Conservation (phyloP, 1,140 invertebrate species). For the Plutomurus gul region DNA sequence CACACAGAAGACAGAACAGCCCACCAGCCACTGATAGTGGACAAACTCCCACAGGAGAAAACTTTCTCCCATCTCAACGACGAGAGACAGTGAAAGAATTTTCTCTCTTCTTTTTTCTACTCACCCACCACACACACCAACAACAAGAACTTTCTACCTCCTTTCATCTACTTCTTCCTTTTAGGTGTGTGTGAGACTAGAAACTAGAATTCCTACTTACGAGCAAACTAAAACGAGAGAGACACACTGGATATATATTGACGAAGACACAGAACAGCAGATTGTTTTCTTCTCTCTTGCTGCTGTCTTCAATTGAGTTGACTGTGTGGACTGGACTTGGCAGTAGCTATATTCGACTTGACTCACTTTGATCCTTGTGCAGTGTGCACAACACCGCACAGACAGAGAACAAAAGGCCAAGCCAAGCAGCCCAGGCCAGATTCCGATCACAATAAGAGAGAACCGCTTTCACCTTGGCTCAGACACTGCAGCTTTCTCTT, state of each 20-base stretch:
- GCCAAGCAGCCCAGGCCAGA: not conserved
- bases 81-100: too few relatives aligned
- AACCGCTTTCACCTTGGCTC: too few relatives aligned
- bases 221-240: too few relatives aligned
- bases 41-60: constrained; percentile 19
- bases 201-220: too few relatives aligned
- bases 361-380: not conserved
- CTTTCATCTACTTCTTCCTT: not conserved
- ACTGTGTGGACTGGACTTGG: not conserved
- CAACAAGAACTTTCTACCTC: not conserved
- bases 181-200: not conserved
- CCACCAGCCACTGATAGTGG: too few relatives aligned
- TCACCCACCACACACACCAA: not conserved
- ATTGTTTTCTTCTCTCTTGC: too few relatives aligned
- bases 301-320: constrained; percentile 6
- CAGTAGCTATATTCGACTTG: not conserved
- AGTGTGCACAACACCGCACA: not conserved
- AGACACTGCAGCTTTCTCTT: too few relatives aligned
- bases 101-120: not conserved
- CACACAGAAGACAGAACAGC: not conserved
- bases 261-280: too few relatives aligned
- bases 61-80: too few relatives aligned
- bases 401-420: not conserved
- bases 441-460: not conserved
- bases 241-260: too few relatives aligned